Conservation (phyloP, 2,797 vertebrate genomes). For the Florisuga fusca region DNA sequence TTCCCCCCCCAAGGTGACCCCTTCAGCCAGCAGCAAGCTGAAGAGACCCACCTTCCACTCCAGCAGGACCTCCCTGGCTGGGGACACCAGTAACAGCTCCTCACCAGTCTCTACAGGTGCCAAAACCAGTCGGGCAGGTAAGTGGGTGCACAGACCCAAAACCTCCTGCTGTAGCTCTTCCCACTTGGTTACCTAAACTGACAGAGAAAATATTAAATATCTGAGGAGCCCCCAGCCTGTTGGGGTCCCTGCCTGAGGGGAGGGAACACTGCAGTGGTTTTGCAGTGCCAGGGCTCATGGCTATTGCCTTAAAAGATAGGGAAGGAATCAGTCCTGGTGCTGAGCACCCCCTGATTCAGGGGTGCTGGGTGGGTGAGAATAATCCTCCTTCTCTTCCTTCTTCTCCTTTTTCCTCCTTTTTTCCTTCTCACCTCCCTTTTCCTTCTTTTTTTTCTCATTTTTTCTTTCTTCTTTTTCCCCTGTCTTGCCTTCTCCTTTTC, state of each 20-base stretch:
- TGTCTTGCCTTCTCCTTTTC: no score
- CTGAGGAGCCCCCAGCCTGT: rapidly evolving
- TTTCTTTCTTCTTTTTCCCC: no score
- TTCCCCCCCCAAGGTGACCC: constrained; percentile 81
- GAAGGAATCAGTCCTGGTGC: rapidly evolving
- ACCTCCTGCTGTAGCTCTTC: rapidly evolving
- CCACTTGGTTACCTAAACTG: rapidly evolving
- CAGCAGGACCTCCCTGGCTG: constrained; percentile 92
- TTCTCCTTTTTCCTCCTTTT: no score
- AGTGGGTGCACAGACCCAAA: not conserved
- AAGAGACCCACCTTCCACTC: constrained; percentile 95
- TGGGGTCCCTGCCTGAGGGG: not conserved
- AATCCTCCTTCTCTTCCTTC: not conserved
- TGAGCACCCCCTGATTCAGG: rapidly evolving
- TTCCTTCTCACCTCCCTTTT: no score
- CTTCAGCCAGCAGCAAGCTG: constrained; percentile 88
- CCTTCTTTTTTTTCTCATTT: no score
- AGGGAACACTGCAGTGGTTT: not conserved
- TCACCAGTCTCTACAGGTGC: constrained; percentile 81
- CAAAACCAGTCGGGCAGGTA: constrained; percentile 89
- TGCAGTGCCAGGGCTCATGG: rapidly evolving
- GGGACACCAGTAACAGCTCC: constrained; percentile 91
- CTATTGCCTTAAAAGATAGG: rapidly evolving
- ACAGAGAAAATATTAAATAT: rapidly evolving
- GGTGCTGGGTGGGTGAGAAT: not conserved